Conservation (phyloP, 2,888 invertebrate genomes). For the Trissolcus japonicus region DNA sequence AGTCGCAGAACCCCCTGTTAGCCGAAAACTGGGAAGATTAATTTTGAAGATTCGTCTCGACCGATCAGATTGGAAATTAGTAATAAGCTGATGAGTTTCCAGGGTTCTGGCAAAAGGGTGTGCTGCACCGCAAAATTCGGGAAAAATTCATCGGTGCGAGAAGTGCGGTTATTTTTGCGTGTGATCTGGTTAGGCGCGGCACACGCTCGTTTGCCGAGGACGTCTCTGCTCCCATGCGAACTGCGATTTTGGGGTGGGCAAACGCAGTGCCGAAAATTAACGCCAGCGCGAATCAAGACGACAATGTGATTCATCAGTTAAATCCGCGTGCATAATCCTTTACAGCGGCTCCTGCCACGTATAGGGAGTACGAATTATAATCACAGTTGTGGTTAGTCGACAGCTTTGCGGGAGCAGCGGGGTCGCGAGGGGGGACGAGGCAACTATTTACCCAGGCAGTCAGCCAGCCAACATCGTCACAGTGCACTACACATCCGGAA, state of each 20-base stretch:
- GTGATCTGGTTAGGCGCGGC: constrained; percentile 51
- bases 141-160: constrained; percentile 20
- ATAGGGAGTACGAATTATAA: constrained; percentile 73
- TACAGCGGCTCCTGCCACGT: constrained; percentile 67
- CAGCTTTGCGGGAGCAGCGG: constrained; percentile 53
- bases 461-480: constrained; percentile 65
- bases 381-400: constrained; percentile 75
- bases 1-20: constrained; percentile 16
- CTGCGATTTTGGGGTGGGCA: constrained; percentile 44
- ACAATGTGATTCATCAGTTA: constrained; percentile 77
- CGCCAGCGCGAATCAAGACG: constrained; percentile 76
- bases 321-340: constrained; percentile 77
- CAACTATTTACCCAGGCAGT: constrained; percentile 66
- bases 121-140: constrained; percentile 4
- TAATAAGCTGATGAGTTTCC: constrained; percentile 6
- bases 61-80: not conserved
- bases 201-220: constrained; percentile 44
- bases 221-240: constrained; percentile 49
- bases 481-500: constrained; percentile 66
- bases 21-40: constrained; percentile 3
- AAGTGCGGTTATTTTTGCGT: constrained; percentile 48
- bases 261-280: constrained; percentile 70
- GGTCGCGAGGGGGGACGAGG: constrained; percentile 54
- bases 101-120: constrained; percentile 22
- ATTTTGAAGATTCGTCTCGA: constrained; percentile 9